A percentile compares a stretch with the other conserved stretches of the same genome.
These are phyloP conservation scores for Ochropleura plecta DNA, from an alignment of 2,888 invertebrate genomes.

Conservation along the genomic window DNA sequence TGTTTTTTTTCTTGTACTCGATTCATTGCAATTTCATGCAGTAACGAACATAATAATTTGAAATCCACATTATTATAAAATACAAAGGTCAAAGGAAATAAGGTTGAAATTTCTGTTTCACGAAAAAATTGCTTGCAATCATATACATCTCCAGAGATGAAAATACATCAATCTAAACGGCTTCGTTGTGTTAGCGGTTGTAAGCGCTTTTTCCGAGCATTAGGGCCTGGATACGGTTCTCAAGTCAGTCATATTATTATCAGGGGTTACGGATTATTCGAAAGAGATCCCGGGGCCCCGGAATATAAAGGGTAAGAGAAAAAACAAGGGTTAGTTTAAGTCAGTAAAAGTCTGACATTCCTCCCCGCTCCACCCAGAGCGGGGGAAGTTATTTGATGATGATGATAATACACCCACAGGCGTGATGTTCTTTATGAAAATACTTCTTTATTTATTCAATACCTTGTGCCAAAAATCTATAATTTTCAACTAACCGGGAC, in stretches of 20 bases:
- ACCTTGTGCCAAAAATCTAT: constrained; percentile 20
- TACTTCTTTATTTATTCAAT: neutral
- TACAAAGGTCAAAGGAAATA: neutral
- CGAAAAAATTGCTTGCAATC: neutral
- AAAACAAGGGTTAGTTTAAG: too few relatives aligned
- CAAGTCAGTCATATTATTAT: neutral
- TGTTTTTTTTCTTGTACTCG: neutral
- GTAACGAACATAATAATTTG: neutral
- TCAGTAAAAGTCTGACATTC: too few relatives aligned
- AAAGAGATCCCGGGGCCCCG: too few relatives aligned
- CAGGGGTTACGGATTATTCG: neutral
- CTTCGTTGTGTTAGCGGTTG: neutral
- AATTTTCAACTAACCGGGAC: constrained; percentile 29
- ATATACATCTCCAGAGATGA: neutral
- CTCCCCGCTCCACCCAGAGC: too few relatives aligned
- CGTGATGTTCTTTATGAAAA: neutral
- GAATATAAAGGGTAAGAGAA: too few relatives aligned
- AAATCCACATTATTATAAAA: neutral
- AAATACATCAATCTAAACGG: neutral
- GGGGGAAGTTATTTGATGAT: too few relatives aligned
- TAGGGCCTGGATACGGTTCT: neutral
- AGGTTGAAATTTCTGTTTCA: neutral
- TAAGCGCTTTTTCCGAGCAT: neutral
- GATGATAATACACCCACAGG: neutral
- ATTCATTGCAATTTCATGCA: neutral